phyloP scores from a whole-genome alignment of 2,113 vertebrate genomes.

The Urocynchramus pylzowi region DNA sequence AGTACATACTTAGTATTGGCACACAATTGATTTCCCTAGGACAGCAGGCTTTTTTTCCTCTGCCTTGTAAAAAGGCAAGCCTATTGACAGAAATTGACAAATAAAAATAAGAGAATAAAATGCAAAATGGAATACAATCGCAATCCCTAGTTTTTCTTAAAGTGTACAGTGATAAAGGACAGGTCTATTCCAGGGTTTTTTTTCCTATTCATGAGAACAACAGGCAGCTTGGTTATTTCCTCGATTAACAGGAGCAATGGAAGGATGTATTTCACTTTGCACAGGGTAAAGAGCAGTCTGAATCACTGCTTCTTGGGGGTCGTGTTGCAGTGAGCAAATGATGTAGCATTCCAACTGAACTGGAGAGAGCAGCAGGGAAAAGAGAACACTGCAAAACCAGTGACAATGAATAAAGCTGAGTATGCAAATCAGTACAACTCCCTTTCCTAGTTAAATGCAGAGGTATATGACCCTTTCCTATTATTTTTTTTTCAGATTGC shows the following conservation, averaged over 20 bases:
- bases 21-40: neutral
- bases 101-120: neutral
- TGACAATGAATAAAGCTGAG: neutral
- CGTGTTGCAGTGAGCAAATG: neutral
- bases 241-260: neutral
- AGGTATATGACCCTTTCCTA: neutral
- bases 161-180: neutral
- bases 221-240: neutral
- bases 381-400: neutral
- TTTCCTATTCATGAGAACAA: neutral
- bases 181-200: neutral
- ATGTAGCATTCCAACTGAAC: neutral
- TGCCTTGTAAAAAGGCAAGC: neutral
- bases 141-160: neutral
- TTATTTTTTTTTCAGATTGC: neutral
- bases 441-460: neutral
- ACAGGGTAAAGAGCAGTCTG: neutral
- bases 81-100: neutral
- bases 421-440: neutral
- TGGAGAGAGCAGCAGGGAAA: neutral
- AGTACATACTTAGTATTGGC: neutral
- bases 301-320: neutral
- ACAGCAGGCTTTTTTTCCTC: neutral
- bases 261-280: neutral
- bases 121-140: neutral